A percentile compares a stretch with the other conserved stretches of the same genome.
These are phyloP conservation scores for Venustoraphidia nigricollis DNA, from an alignment of 2,888 invertebrate genomes.

Conservation along the genomic window DNA sequence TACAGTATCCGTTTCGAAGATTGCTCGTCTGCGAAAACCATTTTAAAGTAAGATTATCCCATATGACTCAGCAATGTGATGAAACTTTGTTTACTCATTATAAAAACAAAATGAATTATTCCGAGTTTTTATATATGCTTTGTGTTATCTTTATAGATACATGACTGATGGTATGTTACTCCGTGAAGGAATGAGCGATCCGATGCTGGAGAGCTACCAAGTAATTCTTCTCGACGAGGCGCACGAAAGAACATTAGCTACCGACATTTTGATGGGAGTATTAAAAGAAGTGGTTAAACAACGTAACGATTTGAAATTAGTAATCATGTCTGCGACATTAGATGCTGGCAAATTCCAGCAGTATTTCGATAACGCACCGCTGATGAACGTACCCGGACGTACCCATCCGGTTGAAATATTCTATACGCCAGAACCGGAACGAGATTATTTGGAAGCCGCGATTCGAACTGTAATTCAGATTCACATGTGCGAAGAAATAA, in stretches of 20 bases:
- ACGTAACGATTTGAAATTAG: slow-evolving; percentile 82
- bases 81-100: not conserved
- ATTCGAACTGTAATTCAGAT: slow-evolving; percentile 91
- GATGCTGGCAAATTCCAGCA: slow-evolving; percentile 99
- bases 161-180: slow-evolving; percentile 99
- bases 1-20: slow-evolving; percentile 99
- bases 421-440: slow-evolving; percentile 96
- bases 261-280: slow-evolving; percentile 98
- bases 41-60: slow-evolving; percentile 55
- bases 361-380: slow-evolving; percentile 95
- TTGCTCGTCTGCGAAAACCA: slow-evolving; percentile 86
- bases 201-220: slow-evolving; percentile 90
- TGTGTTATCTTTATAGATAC: slow-evolving; percentile 39
- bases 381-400: slow-evolving; percentile 96
- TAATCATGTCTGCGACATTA: slow-evolving; percentile 98
- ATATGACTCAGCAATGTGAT: not conserved
- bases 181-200: slow-evolving; percentile 98
- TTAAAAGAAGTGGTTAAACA: slow-evolving; percentile 93
- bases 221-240: slow-evolving; percentile 96
- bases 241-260: slow-evolving; percentile 95
- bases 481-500: slow-evolving; percentile 87
- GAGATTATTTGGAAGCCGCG: slow-evolving; percentile 96
- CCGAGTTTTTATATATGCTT: not conserved
- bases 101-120: not conserved
- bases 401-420: slow-evolving; percentile 96